These are phyloP conservation scores for Halesus radiatus DNA, from an alignment of 1,140 invertebrate genomes.

Conservation along the genomic window DNA sequence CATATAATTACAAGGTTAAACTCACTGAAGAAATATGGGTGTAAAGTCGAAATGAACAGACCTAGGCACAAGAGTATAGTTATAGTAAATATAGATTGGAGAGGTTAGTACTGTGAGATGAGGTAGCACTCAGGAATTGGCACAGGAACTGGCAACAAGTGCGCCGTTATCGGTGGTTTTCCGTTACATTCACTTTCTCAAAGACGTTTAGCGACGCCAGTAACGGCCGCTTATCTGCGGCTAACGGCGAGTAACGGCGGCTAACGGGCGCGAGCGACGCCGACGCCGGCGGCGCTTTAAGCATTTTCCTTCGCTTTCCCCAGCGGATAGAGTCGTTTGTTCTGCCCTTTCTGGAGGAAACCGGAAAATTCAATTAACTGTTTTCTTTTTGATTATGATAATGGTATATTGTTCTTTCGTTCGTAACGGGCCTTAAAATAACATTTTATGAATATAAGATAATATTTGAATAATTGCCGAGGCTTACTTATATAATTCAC, in stretches of 20 bases:
- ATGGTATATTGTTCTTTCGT: no score
- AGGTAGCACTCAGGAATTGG: neutral
- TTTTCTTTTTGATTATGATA: neutral
- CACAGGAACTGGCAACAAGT: constrained; percentile 37
- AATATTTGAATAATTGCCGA: neutral
- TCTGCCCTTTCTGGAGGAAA: neutral
- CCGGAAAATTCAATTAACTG: constrained; percentile 33
- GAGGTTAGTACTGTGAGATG: neutral
- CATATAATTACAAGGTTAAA: no score
- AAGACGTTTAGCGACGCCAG: constrained; percentile 41
- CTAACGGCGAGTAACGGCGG: constrained; percentile 23
- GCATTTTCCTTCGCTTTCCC: constrained; percentile 4
- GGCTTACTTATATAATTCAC: neutral
- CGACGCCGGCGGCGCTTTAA: constrained; percentile 7
- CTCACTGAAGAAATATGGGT: no score
- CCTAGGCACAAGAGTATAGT: no score
- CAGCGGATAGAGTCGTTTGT: neutral
- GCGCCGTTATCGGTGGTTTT: constrained; percentile 47
- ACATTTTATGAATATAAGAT: no score
- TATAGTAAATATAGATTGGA: neutral
- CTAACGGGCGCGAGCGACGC: neutral
- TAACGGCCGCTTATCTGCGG: constrained; percentile 44
- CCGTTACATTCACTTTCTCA: constrained; percentile 48
- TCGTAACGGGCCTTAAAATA: no score
- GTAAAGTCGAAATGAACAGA: no score